Conservation (phyloP, 2,797 vertebrate genomes). For the Galagoides demidoff region DNA sequence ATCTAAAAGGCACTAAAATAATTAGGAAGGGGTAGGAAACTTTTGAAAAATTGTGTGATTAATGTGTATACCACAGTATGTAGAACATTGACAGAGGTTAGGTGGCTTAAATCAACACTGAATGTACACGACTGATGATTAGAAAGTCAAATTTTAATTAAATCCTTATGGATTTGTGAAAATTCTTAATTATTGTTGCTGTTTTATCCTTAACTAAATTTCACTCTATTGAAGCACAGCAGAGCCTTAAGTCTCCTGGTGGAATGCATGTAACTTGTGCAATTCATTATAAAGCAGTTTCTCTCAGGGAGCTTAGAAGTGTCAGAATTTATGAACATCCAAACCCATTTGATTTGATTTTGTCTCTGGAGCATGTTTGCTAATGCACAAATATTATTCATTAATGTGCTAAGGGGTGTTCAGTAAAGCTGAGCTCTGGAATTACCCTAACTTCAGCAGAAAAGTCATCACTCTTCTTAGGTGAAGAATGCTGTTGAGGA, state of each 20-base stretch:
- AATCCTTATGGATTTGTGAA: slow-evolving; percentile 41
- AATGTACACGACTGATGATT: background rate
- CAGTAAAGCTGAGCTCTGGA: slow-evolving; percentile 43
- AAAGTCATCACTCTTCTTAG: slow-evolving; percentile 90
- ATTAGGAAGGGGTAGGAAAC: background rate
- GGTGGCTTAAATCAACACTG: background rate
- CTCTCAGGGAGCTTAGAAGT: slow-evolving; percentile 53
- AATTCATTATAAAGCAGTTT: slow-evolving; percentile 76
- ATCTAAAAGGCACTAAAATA: background rate
- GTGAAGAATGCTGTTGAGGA: slow-evolving; percentile 85
- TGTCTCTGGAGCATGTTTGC: slow-evolving; percentile 68
- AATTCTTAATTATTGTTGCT: slow-evolving; percentile 59
- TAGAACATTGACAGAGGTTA: background rate
- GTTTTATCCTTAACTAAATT: slow-evolving; percentile 64
- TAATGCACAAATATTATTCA: slow-evolving; percentile 75
- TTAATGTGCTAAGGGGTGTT: slow-evolving; percentile 61
- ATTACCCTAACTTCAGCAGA: slow-evolving; percentile 91
- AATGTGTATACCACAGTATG: background rate
- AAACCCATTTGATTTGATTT: slow-evolving; percentile 55
- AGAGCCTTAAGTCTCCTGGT: background rate
- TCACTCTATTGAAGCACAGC: background rate
- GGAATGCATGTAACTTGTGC: background rate
- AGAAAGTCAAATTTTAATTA: slow-evolving; percentile 59
- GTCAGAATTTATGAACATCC: slow-evolving; percentile 71
- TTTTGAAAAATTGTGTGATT: background rate